Conservation (phyloP, 2,113 vertebrate species). For the Phaethon lepturus region DNA sequence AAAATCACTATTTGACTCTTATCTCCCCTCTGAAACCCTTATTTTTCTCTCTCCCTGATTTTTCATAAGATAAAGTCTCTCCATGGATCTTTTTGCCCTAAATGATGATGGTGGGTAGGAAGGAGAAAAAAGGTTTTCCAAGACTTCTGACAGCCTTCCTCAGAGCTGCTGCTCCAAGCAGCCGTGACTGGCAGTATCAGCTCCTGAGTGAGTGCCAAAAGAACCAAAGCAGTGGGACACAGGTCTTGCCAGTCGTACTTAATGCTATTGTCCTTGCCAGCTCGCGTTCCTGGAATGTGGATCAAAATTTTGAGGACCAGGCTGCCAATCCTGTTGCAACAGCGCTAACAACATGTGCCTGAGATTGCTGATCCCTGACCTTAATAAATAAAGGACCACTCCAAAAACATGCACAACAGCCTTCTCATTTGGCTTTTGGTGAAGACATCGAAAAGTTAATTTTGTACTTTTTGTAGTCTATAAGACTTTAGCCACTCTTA, state of each 20-base stretch:
- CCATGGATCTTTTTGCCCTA: neutral
- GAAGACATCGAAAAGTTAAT: neutral
- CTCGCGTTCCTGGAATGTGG: neutral
- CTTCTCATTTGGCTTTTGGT: neutral
- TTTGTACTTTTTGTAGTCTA: neutral
- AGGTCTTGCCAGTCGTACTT: neutral
- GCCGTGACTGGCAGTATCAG: fast-evolving
- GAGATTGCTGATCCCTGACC: neutral
- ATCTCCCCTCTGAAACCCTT: neutral
- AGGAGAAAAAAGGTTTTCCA: neutral
- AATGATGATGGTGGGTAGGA: no score
- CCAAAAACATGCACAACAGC: neutral
- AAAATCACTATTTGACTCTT: neutral
- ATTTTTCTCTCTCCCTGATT: neutral
- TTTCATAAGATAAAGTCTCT: neutral
- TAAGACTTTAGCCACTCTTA: neutral
- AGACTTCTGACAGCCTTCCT: neutral
- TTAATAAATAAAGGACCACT: neutral
- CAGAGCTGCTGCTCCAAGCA: neutral
- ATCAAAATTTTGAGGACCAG: neutral
- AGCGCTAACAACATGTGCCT: neutral
- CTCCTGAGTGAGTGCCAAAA: neutral
- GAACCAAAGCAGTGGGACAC: neutral
- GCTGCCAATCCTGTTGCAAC: neutral
- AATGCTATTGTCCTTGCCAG: neutral